Conservation (phyloP, 2,797 vertebrate species). For the Acrossocheilus wenchowensis region DNA sequence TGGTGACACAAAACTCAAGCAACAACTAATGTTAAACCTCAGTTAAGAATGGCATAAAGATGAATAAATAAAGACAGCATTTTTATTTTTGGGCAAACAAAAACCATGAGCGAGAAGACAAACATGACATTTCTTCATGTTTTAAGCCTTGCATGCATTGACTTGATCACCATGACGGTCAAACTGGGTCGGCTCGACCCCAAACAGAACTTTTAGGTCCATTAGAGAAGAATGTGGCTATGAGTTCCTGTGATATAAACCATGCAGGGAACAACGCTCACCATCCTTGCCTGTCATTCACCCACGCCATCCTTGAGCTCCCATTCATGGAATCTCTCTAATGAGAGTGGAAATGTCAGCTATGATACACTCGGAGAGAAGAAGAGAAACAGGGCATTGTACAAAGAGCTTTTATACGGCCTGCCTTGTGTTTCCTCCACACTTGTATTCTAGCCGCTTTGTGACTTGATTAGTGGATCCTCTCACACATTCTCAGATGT, state of each 20-base stretch:
- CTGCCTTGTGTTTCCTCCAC: conserved; percentile 74
- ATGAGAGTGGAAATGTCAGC: conserved; percentile 77
- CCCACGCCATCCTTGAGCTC: conserved; percentile 62
- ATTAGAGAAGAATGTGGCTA: conserved; percentile 44
- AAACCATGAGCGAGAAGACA: background rate
- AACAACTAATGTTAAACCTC: background rate
- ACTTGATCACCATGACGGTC: background rate
- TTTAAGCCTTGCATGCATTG: background rate
- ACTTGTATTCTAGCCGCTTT: conserved; percentile 83
- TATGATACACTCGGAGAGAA: conserved; percentile 75
- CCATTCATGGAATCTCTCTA: conserved; percentile 81
- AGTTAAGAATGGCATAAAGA: background rate
- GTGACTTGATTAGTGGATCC: conserved; percentile 87
- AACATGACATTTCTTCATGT: background rate
- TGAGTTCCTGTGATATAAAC: conserved; percentile 48
- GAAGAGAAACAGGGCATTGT: conserved; percentile 75
- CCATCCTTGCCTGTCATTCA: conserved; percentile 40
- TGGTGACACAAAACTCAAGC: background rate
- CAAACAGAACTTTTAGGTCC: conserved; percentile 12
- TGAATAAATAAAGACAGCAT: too few species aligned
- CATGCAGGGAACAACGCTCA: conserved; percentile 54
- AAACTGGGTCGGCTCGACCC: conserved; percentile 6
- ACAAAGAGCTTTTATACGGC: conserved; percentile 75
- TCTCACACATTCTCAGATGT: conserved; percentile 82
- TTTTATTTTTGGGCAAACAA: background rate